Conservation (phyloP, 2,888 invertebrate species). For the Drosophila atripex region DNA sequence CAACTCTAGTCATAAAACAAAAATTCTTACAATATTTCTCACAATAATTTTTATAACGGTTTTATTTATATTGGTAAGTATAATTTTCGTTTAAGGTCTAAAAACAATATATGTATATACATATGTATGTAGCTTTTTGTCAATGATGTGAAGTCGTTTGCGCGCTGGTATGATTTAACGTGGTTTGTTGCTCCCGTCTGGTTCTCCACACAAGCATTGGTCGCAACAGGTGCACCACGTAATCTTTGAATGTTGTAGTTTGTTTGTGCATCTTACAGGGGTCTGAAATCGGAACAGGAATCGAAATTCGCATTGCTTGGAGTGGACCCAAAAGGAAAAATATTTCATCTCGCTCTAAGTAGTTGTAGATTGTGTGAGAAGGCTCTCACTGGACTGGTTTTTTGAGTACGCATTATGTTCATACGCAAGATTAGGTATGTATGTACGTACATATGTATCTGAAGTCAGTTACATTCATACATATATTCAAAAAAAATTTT, state of each 20-base stretch:
- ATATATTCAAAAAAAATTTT: not conserved
- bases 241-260: conserved; percentile 33
- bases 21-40: not conserved
- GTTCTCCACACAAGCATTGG: conserved; percentile 56
- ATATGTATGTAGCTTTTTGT: not conserved
- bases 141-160: not conserved
- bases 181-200: conserved; percentile 14
- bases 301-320: conserved; percentile 22
- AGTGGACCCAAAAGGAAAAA: conserved; percentile 7
- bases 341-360: conserved; percentile 27
- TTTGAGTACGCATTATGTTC: conserved; percentile 14
- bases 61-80: not conserved
- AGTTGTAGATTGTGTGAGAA: conserved; percentile 33
- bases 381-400: conserved; percentile 39
- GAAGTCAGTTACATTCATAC: too few relatives aligned
- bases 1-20: not conserved
- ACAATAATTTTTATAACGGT: not conserved
- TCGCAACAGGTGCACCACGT: conserved; percentile 72
- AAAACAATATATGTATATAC: not conserved
- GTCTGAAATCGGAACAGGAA: conserved; percentile 33
- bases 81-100: not conserved
- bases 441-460: not conserved
- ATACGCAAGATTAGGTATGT: not conserved
- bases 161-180: not conserved
- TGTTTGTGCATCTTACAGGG: not conserved